Evolutionary conservation across 37 sponge, comb jelly and placozoan genomes (phyloP), one percentile per base, ranked within the genome.

Genomic region (Haliclona indistincta): DNA sequence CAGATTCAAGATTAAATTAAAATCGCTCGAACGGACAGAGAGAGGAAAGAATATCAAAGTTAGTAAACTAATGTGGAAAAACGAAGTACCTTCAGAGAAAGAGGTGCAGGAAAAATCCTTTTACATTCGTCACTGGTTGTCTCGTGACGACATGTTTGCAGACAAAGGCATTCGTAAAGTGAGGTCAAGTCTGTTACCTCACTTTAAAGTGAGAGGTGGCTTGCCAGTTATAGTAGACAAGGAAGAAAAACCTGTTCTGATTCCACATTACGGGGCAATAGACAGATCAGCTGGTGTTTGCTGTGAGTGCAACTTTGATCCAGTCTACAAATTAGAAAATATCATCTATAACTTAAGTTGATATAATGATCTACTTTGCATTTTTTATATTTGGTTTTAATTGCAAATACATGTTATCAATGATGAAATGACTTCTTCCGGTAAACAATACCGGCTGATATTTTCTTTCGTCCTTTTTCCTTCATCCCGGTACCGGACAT

Each of bases 221-320:
- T 76, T 91, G 29, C 92, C 92, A 29, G 79, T 86, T 1, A 73
- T 91, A 17, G 70, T 68, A 2, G 80, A 82, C 32, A 37, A 64
- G 33, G 40, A 30, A 0, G 79, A 55, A 13, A 70, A 54, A 10
- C 67, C 82, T 30, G 78, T 81, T 2, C 39, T 71, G 38, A 82
- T 82, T 3, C 88, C 88, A 23, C 88, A 88, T 67, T 82, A 82
- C 61, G 49, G 64, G 44, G 68, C 67, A 8, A 56, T 49, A 1
- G 77, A 83, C 15, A 40, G 71, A 15, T 3, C 38, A n/a, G 37
- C 19, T 60, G 77, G 77, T 28, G 54, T 83, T 15, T n/a, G 3
- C 22, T 67, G 63, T 33, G 43, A 22, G 3, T 44, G 67, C 22
- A 28, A 68, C 3, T 75, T 60, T 55, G 25, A 67, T 1, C 84